Percentiles rank a stretch among this genome's conserved stretches.
These are phyloP conservation scores for Epizoanthus stellaris DNA, from an alignment of 92 coral and sea anemone genomes.

Conservation along the genomic window DNA sequence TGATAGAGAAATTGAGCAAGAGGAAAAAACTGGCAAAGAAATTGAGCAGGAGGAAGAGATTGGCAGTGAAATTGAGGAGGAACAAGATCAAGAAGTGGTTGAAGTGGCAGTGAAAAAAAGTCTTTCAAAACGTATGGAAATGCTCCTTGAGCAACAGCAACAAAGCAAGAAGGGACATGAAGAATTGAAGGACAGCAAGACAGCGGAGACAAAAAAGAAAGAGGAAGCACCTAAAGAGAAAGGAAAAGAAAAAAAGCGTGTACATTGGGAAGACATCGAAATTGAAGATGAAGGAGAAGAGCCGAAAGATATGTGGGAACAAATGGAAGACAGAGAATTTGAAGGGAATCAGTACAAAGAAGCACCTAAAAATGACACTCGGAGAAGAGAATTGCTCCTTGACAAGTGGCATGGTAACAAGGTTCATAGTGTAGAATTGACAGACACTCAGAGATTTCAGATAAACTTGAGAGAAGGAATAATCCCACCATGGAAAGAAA, in stretches of 20 bases:
- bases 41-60: background rate
- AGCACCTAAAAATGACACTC: no score
- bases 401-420: slow-evolving; percentile 23
- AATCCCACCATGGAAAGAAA: background rate
- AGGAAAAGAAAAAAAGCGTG: slow-evolving; percentile 23
- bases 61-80: background rate
- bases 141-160: slow-evolving; percentile 33
- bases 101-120: background rate
- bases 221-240: background rate
- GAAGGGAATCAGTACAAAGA: background rate
- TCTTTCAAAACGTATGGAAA: slow-evolving; percentile 24
- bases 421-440: background rate
- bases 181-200: background rate
- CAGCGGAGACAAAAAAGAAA: background rate
- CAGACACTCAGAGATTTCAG: background rate
- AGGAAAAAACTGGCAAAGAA: background rate
- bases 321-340: slow-evolving; percentile 1
- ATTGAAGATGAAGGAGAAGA: slow-evolving; percentile 3
- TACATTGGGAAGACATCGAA: slow-evolving; percentile 40
- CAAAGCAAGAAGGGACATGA: background rate
- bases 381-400: slow-evolving; percentile 21
- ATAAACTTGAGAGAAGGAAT: background rate
- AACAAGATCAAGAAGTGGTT: background rate
- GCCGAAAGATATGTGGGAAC: background rate
- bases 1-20: background rate